Evolutionary conservation across 2,797 vertebrate species (phyloP).

Genomic region (Dicrostonyx torquatus): DNA sequence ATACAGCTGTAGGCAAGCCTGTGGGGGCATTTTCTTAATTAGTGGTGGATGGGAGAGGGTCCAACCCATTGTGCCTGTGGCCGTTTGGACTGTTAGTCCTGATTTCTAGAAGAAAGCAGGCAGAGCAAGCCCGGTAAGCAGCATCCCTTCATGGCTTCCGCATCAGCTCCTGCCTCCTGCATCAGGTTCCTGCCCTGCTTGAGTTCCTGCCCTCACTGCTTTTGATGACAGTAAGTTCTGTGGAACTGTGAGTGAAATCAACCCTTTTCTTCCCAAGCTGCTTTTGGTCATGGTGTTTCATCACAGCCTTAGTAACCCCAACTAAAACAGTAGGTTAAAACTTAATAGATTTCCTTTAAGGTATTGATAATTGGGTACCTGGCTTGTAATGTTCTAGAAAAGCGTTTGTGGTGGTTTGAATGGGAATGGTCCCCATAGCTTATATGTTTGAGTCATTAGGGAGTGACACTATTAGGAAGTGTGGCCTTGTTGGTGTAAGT

Average conservation of each 20-base stretch:
- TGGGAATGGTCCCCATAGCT: background rate
- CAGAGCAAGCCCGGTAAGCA: background rate
- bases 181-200: background rate
- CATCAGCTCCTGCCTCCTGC: background rate
- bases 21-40: background rate
- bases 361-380: background rate
- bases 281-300: background rate
- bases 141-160: background rate
- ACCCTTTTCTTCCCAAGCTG: background rate
- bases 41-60: background rate
- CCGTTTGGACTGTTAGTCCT: background rate
- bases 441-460: background rate
- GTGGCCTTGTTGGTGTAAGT: background rate
- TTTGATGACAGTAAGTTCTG: background rate
- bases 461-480: background rate
- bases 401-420: background rate
- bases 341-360: background rate
- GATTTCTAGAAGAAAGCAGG: background rate
- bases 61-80: background rate
- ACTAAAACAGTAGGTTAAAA: background rate
- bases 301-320: background rate
- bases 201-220: background rate
- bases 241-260: background rate
- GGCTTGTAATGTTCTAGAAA: background rate
- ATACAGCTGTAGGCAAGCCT: background rate